Base-by-base conservation (phyloP, 2,888 invertebrate genomes). In the Acronicta leporina region DNA sequence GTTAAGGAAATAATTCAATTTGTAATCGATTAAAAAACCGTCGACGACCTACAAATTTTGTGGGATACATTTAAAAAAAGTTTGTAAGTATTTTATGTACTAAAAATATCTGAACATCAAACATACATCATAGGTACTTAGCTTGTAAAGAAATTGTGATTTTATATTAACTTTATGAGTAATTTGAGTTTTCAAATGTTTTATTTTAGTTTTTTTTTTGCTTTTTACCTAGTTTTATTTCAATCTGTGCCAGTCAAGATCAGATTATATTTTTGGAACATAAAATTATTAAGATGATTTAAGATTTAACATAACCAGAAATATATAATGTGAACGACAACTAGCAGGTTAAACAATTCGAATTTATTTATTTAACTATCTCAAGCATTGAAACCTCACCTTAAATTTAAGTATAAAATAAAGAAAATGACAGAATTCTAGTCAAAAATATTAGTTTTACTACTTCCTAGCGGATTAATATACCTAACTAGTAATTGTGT, bases 11-110 rank as follows among this genome's bases (percentile, higher is more conserved):
- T 20, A 51, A 54, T 41, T 61, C 2, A 33, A 7, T 43, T 46
- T 13, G 14, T 25, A 7, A 40, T 20, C 6, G 4, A 38, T 16
- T 40, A 10, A 41, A 49, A 63, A 49, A 38, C 20, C n/a, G 25
- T 50, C 43, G 63, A 58, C 50, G 66, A 73, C 71, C 68, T 59
- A 77, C 68, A 77, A 71, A 70, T 58, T 56, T 45, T 35, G 38
- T 67, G 40, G 43, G 54, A 55, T 51, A 63, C 35, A 14, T 73
- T 70, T 55, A 54, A 30, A 27, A 72, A 59, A 52, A 42, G 41
- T 15, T 65, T 63, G 35, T 57, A 58, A 54, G 46, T 57, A 48
- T 63, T 62, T 60, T 53, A 60, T 64, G 25, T 49, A 50, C 45
- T 51, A n/a, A 65, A n/a, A 63, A 65, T 73, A 61, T 45, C 52